Evolutionary conservation across 2,797 vertebrate species (phyloP).

Genomic region (Pteropus rufus): DNA sequence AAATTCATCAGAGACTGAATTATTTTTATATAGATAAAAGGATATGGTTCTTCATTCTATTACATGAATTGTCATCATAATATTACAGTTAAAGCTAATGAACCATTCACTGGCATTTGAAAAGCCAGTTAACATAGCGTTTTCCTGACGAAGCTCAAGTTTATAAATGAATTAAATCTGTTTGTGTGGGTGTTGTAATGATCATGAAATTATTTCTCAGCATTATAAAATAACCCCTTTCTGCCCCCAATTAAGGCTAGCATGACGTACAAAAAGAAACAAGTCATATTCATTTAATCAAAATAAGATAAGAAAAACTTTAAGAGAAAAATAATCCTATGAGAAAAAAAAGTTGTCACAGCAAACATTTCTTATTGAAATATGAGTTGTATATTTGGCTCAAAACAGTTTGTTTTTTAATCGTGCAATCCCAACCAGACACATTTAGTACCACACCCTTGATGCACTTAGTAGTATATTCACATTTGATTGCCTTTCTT

Average conservation of each 20-base stretch:
- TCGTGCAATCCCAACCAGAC: neutral
- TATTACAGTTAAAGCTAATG: constrained; percentile 76
- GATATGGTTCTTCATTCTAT: constrained; percentile 65
- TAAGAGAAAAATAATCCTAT: constrained; percentile 21
- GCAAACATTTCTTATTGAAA: constrained; percentile 14
- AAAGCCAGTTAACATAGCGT: constrained; percentile 72
- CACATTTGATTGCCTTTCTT: neutral
- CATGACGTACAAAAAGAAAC: constrained; percentile 42
- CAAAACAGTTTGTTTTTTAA: neutral
- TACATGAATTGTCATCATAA: constrained; percentile 68
- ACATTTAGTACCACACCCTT: neutral
- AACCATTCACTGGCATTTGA: constrained; percentile 71
- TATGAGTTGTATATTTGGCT: neutral
- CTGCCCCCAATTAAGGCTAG: constrained; percentile 31
- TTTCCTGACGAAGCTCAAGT: constrained; percentile 64
- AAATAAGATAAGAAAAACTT: constrained; percentile 37
- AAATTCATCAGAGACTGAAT: constrained; percentile 61
- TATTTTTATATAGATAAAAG: constrained; percentile 72
- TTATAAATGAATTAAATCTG: constrained; percentile 72
- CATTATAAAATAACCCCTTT: constrained; percentile 52
- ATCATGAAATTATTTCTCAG: constrained; percentile 63
- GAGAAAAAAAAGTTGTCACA: constrained; percentile 15
- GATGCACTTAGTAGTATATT: neutral
- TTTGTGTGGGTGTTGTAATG: constrained; percentile 56
- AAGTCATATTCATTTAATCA: constrained; percentile 51